Conservation (phyloP, 2,113 vertebrate species). For the Phodopus roborovskii region DNA sequence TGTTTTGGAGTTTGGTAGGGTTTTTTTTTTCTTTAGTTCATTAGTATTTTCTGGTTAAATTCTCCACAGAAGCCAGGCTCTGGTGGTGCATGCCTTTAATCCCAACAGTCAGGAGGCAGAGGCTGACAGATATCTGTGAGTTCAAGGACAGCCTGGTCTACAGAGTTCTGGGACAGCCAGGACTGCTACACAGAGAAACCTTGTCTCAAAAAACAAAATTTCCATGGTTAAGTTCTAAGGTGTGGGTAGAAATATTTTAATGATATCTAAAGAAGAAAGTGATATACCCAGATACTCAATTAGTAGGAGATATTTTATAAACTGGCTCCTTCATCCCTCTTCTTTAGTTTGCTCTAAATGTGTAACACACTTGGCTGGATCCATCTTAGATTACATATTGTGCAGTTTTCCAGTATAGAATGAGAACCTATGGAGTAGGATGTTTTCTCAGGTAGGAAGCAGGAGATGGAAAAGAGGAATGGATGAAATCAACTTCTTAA, state of each 20-base stretch:
- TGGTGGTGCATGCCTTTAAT: neutral
- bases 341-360: constrained; percentile 77
- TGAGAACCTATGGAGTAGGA: constrained; percentile 35
- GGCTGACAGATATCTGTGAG: neutral
- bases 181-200: neutral
- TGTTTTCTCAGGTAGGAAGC: constrained; percentile 70
- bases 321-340: constrained; percentile 77
- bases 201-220: neutral
- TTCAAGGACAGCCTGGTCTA: neutral
- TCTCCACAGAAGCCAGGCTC: neutral
- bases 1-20: too few species aligned
- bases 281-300: constrained; percentile 35
- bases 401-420: constrained; percentile 70
- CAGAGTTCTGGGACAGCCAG: neutral
- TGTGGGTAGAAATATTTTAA: constrained; percentile 51
- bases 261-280: constrained; percentile 44
- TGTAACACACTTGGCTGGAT: constrained; percentile 70
- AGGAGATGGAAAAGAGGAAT: constrained; percentile 29
- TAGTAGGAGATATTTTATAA: constrained; percentile 72
- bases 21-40: neutral
- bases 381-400: constrained; percentile 50
- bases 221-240: constrained; percentile 49
- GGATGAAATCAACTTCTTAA: constrained; percentile 64
- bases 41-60: constrained; percentile 52
- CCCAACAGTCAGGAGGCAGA: neutral